These are phyloP conservation scores for Lampris megalopsis DNA, from an alignment of 2,113 vertebrate species.

Conservation along the genomic window DNA sequence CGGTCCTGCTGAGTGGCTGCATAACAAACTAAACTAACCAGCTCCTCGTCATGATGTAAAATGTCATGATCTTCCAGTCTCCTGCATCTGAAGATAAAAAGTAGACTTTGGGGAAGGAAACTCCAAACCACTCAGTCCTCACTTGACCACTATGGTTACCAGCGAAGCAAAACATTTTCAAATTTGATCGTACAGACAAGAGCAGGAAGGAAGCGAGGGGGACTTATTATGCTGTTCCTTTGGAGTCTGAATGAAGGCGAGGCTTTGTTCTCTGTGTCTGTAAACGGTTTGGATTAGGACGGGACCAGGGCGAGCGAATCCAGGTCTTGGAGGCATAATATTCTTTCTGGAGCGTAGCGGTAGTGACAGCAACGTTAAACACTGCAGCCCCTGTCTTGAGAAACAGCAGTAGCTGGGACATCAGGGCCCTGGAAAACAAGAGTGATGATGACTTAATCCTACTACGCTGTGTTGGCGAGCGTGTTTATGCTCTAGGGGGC, in stretches of 20 bases:
- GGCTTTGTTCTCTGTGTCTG: constrained; percentile 72
- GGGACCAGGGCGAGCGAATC: constrained; percentile 36
- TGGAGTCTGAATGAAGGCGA: constrained; percentile 74
- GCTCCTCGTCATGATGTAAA: constrained; percentile 13
- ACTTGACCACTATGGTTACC: constrained; percentile 25
- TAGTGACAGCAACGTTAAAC: constrained; percentile 52
- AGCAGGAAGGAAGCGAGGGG: constrained; percentile 30
- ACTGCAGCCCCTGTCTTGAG: constrained; percentile 62
- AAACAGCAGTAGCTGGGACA: constrained; percentile 39
- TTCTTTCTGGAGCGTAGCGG: constrained; percentile 56
- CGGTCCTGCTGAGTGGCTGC: no score
- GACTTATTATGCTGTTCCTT: constrained; percentile 59
- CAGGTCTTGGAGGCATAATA: constrained; percentile 65
- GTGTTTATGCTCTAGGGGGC: no score
- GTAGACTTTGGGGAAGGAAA: constrained; percentile 15
- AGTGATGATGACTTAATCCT: constrained; percentile 21
- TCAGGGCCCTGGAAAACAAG: constrained; percentile 52
- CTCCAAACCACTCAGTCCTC: constrained; percentile 48
- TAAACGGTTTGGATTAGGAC: constrained; percentile 65
- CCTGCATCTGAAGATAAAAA: constrained; percentile 13
- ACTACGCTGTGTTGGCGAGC: neutral
- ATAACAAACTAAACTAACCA: no score
- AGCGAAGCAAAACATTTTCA: constrained; percentile 51
- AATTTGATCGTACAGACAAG: constrained; percentile 24
- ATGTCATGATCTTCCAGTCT: constrained; percentile 22